Conservation (phyloP, 2,888 invertebrate genomes). For the Folsomia manolachei region DNA sequence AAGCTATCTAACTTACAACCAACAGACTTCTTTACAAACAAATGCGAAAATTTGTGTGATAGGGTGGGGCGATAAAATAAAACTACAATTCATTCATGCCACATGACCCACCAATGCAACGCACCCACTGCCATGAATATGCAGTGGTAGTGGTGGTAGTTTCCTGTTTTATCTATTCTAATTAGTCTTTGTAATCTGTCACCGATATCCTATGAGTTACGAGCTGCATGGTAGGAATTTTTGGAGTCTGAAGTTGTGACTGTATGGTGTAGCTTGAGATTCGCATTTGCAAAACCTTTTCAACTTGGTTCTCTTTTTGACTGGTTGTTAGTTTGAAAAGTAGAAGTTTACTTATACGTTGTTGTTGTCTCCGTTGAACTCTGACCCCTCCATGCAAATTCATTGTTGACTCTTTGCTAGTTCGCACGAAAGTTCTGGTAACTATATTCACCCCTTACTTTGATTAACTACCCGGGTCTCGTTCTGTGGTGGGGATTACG, state of each 20-base stretch:
- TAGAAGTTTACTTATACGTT: neutral
- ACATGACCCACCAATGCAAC: too few relatives aligned
- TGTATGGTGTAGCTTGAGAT: neutral
- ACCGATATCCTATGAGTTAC: constrained; percentile 7
- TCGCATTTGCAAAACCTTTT: too few relatives aligned
- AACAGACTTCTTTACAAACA: neutral
- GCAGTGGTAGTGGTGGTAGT: too few relatives aligned
- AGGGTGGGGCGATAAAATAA: neutral
- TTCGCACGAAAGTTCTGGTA: neutral
- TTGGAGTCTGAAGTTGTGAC: neutral
- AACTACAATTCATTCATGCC: neutral
- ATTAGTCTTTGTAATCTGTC: constrained; percentile 15
- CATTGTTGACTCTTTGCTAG: neutral
- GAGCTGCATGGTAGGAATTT: neutral
- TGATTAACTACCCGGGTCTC: neutral
- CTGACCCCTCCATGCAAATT: neutral
- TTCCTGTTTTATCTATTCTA: constrained; percentile 13
- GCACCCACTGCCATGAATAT: neutral
- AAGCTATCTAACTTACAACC: too few relatives aligned
- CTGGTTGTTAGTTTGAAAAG: neutral
- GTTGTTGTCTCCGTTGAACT: neutral
- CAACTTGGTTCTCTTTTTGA: too few relatives aligned
- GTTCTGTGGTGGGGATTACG: too few relatives aligned
- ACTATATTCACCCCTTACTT: neutral
- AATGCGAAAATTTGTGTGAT: neutral